A percentile compares a stretch with the other conserved stretches of the same genome.
Conservation (phyloP, 2,797 vertebrate species). For the Neosilurus mollespiculum region DNA sequence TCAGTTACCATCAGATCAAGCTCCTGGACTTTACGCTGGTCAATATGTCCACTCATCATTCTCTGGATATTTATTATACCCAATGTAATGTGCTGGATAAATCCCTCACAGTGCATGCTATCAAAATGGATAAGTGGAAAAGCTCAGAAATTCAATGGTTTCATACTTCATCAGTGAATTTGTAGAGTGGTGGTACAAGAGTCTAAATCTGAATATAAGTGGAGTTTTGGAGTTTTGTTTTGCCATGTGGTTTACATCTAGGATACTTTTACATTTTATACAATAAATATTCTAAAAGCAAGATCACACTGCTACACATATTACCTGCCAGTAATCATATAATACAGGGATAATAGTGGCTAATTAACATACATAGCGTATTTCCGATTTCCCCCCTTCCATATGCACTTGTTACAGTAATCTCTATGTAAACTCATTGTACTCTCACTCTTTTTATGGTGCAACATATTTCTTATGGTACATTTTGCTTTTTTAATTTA, state of each 20-base stretch:
- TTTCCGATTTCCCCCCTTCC: conserved; percentile 24
- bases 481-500: conserved; percentile 25
- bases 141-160: neutral
- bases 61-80: conserved; percentile 96
- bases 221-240: neutral
- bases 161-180: neutral
- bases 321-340: conserved; percentile 26
- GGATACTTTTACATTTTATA: conserved; percentile 13
- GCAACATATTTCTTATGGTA: conserved; percentile 29
- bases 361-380: conserved; percentile 18
- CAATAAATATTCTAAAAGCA: conserved; percentile 15
- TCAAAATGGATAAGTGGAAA: conserved; percentile 1
- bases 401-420: conserved; percentile 31
- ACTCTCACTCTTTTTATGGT: conserved; percentile 17
- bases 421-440: conserved; percentile 33
- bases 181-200: neutral
- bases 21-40: conserved; percentile 92
- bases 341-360: conserved; percentile 36
- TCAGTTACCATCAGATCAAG: conserved; percentile 94
- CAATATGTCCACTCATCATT: conserved; percentile 95
- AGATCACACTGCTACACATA: conserved; percentile 23
- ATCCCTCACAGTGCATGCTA: conserved; percentile 33
- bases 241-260: conserved; percentile 2
- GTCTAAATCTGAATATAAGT: neutral
- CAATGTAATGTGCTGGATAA: conserved; percentile 76